These are phyloP conservation scores for Polydrusus tereticollis DNA, from an alignment of 2,888 invertebrate genomes.

Conservation along the genomic window DNA sequence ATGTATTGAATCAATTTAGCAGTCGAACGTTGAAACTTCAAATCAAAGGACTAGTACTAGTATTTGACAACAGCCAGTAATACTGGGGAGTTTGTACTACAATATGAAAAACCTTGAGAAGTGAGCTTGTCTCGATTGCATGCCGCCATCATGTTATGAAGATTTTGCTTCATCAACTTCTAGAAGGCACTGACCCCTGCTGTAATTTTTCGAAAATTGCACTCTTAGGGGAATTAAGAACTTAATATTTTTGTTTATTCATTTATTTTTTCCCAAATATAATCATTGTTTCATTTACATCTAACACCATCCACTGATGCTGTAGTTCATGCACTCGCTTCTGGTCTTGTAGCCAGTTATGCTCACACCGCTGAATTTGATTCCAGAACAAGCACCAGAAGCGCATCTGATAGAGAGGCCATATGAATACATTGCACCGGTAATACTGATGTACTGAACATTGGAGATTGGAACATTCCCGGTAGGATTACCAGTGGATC, in stretches of 20 bases:
- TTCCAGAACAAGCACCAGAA: slow-evolving; percentile 15
- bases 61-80: no score
- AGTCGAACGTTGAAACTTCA: no score
- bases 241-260: neutral
- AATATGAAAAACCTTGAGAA: no score
- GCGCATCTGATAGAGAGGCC: slow-evolving; percentile 26
- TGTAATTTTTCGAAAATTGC: no score
- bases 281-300: neutral
- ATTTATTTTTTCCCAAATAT: neutral
- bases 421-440: slow-evolving; percentile 40
- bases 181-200: no score
- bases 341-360: slow-evolving; percentile 25
- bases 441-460: slow-evolving; percentile 37
- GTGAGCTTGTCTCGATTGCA: no score
- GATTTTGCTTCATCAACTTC: no score
- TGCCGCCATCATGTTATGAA: no score
- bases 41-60: no score
- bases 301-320: slow-evolving; percentile 9
- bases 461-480: slow-evolving; percentile 50
- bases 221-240: neutral
- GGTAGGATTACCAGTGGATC: slow-evolving; percentile 38
- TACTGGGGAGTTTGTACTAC: no score
- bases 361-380: slow-evolving; percentile 16
- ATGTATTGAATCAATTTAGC: no score
- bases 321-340: slow-evolving; percentile 30